phyloP scores from a whole-genome alignment of 2,797 vertebrate genomes.

The Erpetoichthys calabaricus region DNA sequence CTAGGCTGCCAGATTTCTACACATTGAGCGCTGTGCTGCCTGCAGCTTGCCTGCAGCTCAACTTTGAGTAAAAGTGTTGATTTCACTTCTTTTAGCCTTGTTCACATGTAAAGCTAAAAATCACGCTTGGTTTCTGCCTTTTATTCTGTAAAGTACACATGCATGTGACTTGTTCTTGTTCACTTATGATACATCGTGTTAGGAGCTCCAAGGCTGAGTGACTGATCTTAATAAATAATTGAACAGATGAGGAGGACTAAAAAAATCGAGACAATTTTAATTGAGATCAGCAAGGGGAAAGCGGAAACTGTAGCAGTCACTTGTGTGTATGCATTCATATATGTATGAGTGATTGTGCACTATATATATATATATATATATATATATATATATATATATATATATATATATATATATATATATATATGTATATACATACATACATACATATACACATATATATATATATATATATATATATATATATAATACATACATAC shows the following conservation, averaged over 20 bases:
- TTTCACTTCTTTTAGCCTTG: constrained; percentile 79
- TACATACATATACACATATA: too few relatives aligned
- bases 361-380: too few relatives aligned
- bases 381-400: too few relatives aligned
- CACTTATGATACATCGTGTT: constrained; percentile 39
- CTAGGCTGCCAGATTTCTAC: constrained; percentile 73
- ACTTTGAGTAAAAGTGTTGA: constrained; percentile 84
- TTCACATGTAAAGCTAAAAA: constrained; percentile 73
- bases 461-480: too few relatives aligned
- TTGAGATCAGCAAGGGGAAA: constrained; percentile 41
- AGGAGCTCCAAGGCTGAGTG: constrained; percentile 44
- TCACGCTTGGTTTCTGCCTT: constrained; percentile 53
- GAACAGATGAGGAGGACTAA: constrained; percentile 24
- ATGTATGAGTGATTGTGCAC: too few relatives aligned
- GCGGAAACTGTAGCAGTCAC: constrained; percentile 32
- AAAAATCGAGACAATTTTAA: constrained; percentile 32
- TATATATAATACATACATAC: too few relatives aligned
- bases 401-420: too few relatives aligned
- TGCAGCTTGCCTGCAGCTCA: constrained; percentile 82
- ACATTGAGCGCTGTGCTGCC: constrained; percentile 63
- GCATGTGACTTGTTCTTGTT: constrained; percentile 35
- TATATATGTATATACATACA: too few relatives aligned
- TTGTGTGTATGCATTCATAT: too few relatives aligned
- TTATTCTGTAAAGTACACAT: constrained; percentile 48
- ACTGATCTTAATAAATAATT: constrained; percentile 45